Evolutionary conservation across 1,140 invertebrate species (phyloP).

Genomic region (Tribolium madens): DNA sequence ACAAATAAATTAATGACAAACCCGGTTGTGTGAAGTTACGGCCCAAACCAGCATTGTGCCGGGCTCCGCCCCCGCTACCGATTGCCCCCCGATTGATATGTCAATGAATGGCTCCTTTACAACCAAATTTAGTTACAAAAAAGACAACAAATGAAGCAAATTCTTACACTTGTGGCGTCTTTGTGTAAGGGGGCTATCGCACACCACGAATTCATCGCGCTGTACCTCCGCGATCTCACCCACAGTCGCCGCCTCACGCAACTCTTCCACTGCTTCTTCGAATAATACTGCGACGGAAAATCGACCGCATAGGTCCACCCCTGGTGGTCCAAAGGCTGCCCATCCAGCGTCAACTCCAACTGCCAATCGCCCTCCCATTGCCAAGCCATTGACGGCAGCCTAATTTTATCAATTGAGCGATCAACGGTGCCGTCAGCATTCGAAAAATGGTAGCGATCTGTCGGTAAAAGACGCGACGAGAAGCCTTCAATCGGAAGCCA

Average conservation of each 20-base stretch:
- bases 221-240: slow-evolving; percentile 87
- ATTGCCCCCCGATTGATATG: slow-evolving; percentile 86
- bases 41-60: slow-evolving; percentile 89
- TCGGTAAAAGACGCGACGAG: slow-evolving; percentile 82
- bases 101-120: slow-evolving; percentile 82
- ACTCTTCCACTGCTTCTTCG: slow-evolving; percentile 90
- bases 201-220: slow-evolving; percentile 92
- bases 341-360: slow-evolving; percentile 87
- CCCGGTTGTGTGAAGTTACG: slow-evolving; percentile 88
- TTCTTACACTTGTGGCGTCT: slow-evolving; percentile 80
- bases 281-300: slow-evolving; percentile 87
- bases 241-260: slow-evolving; percentile 91
- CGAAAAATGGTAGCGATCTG: slow-evolving; percentile 88
- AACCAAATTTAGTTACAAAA: slow-evolving; percentile 27
- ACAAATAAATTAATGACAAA: slow-evolving; percentile 59
- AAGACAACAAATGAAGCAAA: not conserved
- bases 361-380: slow-evolving; percentile 96
- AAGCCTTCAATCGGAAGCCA: slow-evolving; percentile 94
- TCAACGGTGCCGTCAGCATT: slow-evolving; percentile 84
- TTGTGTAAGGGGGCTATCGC: slow-evolving; percentile 88
- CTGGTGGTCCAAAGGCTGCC: slow-evolving; percentile 87
- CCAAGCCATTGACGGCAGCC: slow-evolving; percentile 91
- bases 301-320: slow-evolving; percentile 96
- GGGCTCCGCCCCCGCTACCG: slow-evolving; percentile 79
- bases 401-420: slow-evolving; percentile 82